Conservation (phyloP, 2,888 invertebrate genomes). For the Notocelia uddmanniana region DNA sequence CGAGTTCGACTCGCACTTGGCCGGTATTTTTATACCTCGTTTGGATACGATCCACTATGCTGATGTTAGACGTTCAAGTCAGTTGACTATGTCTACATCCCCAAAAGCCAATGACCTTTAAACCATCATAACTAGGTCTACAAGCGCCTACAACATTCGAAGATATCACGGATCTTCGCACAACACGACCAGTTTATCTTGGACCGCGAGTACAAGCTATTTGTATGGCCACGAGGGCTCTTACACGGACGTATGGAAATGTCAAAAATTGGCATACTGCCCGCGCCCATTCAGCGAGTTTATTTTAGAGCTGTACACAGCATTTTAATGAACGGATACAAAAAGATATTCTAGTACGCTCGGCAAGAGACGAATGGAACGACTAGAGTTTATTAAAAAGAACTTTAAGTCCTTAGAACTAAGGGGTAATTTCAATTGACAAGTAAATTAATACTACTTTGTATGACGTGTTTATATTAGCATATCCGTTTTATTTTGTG, state of each 20-base stretch:
- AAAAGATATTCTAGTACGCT: constrained; percentile 50
- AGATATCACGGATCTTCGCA: constrained; percentile 52
- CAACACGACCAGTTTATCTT: constrained; percentile 32
- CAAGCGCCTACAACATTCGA: constrained; percentile 37
- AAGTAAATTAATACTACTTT: constrained; percentile 1
- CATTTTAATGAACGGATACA: constrained; percentile 70
- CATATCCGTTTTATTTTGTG: constrained; percentile 13
- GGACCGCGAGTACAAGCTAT: not conserved
- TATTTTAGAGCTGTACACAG: constrained; percentile 74
- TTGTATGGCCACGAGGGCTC: constrained; percentile 12
- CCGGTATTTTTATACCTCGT: too few relatives aligned
- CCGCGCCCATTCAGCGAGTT: constrained; percentile 66
- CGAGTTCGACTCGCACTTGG: too few relatives aligned
- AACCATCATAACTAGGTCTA: constrained; percentile 55
- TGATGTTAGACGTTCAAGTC: not conserved
- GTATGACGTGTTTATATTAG: constrained; percentile 25
- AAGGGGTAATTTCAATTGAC: constrained; percentile 9
- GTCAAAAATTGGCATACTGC: constrained; percentile 74
- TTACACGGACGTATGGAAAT: constrained; percentile 60
- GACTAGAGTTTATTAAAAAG: not conserved
- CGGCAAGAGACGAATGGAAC: constrained; percentile 26
- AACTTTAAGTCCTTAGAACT: not conserved
- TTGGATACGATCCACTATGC: too few relatives aligned
- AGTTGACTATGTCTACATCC: constrained; percentile 22
- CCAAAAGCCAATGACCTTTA: constrained; percentile 60